phyloP scores from a whole-genome alignment of 2,113 vertebrate genomes.

The Phyllostomus discolor region DNA sequence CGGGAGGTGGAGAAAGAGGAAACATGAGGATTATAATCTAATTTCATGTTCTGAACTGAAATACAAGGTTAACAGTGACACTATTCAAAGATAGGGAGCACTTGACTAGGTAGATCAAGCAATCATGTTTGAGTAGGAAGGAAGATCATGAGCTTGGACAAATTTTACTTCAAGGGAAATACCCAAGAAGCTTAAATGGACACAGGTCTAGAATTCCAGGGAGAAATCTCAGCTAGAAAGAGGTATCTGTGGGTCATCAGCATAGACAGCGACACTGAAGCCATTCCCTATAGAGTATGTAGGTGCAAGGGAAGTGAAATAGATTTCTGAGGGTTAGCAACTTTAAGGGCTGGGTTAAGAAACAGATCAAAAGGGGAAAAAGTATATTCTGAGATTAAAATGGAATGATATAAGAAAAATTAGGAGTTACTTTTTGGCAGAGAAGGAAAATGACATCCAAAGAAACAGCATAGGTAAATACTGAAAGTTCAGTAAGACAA shows the following conservation, averaged over 20 bases:
- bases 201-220: background rate
- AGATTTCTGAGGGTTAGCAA: background rate
- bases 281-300: background rate
- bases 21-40: background rate
- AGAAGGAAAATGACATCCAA: background rate
- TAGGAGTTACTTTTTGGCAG: background rate
- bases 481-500: background rate
- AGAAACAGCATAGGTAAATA: background rate
- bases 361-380: background rate
- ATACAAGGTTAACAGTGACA: background rate
- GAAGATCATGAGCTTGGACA: background rate
- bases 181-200: background rate
- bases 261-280: background rate
- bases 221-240: background rate
- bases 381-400: background rate
- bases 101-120: background rate
- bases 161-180: background rate
- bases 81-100: background rate
- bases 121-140: background rate
- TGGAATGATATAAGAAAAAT: background rate
- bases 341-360: background rate
- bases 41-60: background rate
- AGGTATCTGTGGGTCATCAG: background rate
- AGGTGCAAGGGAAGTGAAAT: background rate
- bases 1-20: background rate